A percentile compares a stretch with the other conserved stretches of the same genome.
Conservation (phyloP, 1,140 invertebrate genomes). For the Oryzaephilus surinamensis region DNA sequence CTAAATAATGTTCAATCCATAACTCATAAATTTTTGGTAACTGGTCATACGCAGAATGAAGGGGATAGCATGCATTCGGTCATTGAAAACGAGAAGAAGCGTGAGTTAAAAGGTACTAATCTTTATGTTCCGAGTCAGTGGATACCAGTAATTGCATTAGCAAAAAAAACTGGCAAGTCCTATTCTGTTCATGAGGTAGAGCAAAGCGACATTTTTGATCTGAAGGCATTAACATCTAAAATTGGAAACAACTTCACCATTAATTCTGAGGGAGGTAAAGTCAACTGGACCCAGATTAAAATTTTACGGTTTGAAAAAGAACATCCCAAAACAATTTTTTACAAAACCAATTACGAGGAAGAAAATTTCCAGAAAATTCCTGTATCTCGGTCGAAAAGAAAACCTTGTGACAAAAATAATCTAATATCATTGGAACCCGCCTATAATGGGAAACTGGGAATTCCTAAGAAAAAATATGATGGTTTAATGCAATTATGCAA, state of each 20-base stretch:
- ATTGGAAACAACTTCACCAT: slow-evolving; percentile 22
- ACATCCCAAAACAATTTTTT: slow-evolving; percentile 7
- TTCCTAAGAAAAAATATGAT: too few relatives aligned
- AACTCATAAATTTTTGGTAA: too few relatives aligned
- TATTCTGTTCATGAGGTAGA: slow-evolving; percentile 6
- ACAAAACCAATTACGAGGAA: slow-evolving; percentile 10
- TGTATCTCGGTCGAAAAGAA: not conserved
- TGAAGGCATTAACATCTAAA: slow-evolving; percentile 9
- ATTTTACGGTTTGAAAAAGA: slow-evolving; percentile 14
- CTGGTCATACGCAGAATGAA: too few relatives aligned
- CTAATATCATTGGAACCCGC: not conserved
- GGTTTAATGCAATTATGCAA: too few relatives aligned
- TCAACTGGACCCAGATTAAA: slow-evolving; percentile 25
- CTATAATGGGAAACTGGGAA: not conserved
- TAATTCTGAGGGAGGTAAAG: slow-evolving; percentile 14
- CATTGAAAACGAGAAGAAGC: slow-evolving; percentile 33
- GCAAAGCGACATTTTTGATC: slow-evolving; percentile 11
- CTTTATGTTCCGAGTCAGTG: slow-evolving; percentile 25
- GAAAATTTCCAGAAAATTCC: not conserved
- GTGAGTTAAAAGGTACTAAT: slow-evolving; percentile 17
- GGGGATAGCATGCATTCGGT: slow-evolving; percentile 24
- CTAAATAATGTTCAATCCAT: too few relatives aligned
- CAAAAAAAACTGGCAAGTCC: slow-evolving; percentile 12
- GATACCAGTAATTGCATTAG: slow-evolving; percentile 3
- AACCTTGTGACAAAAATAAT: not conserved